phyloP scores from a whole-genome alignment of 2,797 vertebrate genomes.

The Betta splendens region DNA sequence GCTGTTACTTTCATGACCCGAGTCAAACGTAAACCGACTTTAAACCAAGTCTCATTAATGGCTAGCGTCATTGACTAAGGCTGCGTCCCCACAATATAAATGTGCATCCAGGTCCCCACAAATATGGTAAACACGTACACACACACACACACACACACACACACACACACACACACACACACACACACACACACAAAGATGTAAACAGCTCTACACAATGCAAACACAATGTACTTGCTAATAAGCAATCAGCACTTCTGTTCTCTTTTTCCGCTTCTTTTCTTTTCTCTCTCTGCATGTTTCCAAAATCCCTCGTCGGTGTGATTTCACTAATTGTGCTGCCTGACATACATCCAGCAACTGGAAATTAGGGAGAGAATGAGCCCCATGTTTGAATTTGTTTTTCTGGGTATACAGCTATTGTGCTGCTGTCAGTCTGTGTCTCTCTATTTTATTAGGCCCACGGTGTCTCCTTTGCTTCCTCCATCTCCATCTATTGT shows the following conservation, averaged over 20 bases:
- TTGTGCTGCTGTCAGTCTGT: conserved; percentile 19
- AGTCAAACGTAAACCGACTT: too few relatives aligned
- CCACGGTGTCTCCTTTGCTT: conserved; percentile 17
- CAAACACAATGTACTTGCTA: conserved; percentile 63
- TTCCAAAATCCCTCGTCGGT: conserved; percentile 58
- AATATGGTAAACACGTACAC: too few relatives aligned
- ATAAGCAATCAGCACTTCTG: conserved; percentile 66
- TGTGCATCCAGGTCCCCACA: too few relatives aligned
- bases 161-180: background rate
- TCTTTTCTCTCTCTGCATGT: conserved; percentile 47
- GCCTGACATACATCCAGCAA: conserved; percentile 61
- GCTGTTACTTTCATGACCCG: too few relatives aligned
- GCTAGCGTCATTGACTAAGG: too few relatives aligned
- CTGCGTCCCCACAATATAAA: too few relatives aligned
- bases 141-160: background rate
- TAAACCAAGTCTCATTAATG: too few relatives aligned
- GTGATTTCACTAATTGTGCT: conserved; percentile 75
- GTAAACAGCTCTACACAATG: conserved; percentile 42
- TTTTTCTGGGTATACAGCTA: conserved; percentile 5
- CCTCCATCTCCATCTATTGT: conserved; percentile 24
- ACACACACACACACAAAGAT: background rate
- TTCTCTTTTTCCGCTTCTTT: conserved; percentile 3
- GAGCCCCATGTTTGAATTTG: conserved; percentile 34
- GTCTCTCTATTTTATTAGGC: conserved; percentile 31
- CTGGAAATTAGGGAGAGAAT: conserved; percentile 48